Conservation (phyloP, 2,113 vertebrate genomes). For the Pardalotus punctatus region DNA sequence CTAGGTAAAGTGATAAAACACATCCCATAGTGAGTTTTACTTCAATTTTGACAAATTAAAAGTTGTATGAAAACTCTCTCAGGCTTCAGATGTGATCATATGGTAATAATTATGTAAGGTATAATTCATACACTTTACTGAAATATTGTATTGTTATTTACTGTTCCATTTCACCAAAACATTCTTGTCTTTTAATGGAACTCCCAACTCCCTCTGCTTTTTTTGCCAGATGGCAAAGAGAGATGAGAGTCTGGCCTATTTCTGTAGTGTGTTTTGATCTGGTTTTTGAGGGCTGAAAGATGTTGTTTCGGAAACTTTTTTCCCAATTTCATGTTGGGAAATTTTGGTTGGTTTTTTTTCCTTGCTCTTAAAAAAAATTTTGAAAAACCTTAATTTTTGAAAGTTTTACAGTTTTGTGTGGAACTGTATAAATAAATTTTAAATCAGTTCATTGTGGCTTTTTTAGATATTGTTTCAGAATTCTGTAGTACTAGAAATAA, state of each 20-base stretch:
- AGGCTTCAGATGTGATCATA: not conserved
- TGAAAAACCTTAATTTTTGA: not conserved
- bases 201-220: not conserved
- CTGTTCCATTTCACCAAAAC: not conserved
- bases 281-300: fast-evolving
- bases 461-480: not conserved
- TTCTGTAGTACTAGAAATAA: not conserved
- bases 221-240: not conserved
- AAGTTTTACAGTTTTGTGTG: not conserved
- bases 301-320: not conserved
- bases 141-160: not conserved
- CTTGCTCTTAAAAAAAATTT: not conserved
- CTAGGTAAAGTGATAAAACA: conserved; percentile 76
- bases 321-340: fast-evolving
- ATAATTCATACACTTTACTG: not conserved
- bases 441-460: not conserved
- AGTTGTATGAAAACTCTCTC: not conserved
- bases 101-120: too few relatives aligned
- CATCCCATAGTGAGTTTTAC: not conserved
- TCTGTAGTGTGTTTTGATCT: not conserved
- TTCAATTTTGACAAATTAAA: not conserved
- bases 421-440: not conserved
- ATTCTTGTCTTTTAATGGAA: not conserved
- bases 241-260: not conserved
- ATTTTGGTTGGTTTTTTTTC: not conserved